Conservation (phyloP, 1,140 invertebrate genomes). For the Aphaenogaster floridana region DNA sequence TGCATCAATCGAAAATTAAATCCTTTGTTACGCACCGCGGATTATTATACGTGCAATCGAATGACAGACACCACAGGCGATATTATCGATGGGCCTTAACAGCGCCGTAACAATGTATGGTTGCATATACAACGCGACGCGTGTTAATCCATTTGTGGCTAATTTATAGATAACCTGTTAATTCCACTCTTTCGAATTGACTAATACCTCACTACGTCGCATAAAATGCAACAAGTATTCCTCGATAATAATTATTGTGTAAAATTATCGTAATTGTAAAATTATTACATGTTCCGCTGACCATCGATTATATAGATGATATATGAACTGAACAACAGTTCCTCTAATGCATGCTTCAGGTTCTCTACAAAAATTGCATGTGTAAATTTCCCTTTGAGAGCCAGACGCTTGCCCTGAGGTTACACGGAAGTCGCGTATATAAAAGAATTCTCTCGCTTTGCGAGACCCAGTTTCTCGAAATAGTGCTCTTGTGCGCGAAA, state of each 20-base stretch:
- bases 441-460: constrained; percentile 53
- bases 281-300: background rate
- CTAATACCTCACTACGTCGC: background rate
- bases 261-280: constrained; percentile 27
- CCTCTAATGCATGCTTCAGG: constrained; percentile 1
- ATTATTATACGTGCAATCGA: constrained; percentile 51
- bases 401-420: constrained; percentile 38
- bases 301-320: background rate
- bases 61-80: constrained; percentile 15
- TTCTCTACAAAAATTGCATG: constrained; percentile 48
- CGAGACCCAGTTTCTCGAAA: constrained; percentile 54
- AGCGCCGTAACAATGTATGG: constrained; percentile 25
- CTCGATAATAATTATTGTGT: constrained; percentile 27
- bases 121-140: background rate
- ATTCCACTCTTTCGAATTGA: constrained; percentile 28
- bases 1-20: constrained; percentile 55
- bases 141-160: constrained; percentile 39
- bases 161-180: constrained; percentile 51
- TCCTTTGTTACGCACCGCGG: constrained; percentile 45
- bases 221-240: constrained; percentile 46
- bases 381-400: constrained; percentile 59
- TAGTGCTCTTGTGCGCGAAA: constrained; percentile 33
- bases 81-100: constrained; percentile 36
- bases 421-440: constrained; percentile 43
- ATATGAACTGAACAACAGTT: background rate